Base-by-base conservation (phyloP, 2,888 invertebrate genomes). In the Himalopsyche tibetana region DNA sequence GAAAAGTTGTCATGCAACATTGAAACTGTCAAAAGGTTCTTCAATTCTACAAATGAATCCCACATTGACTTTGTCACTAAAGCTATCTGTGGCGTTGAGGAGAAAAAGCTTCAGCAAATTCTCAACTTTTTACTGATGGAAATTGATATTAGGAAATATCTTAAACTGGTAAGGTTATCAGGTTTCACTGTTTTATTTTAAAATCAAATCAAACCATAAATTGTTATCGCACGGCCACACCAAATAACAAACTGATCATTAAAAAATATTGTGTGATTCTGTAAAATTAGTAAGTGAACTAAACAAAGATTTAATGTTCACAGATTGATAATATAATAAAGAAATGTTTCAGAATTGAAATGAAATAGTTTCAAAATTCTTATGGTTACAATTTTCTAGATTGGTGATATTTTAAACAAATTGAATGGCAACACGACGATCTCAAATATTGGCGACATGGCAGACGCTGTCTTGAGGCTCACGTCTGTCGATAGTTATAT, bases 81-180 rank as follows among this genome's bases (percentile, higher is more conserved):
- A 19, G 91, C 91, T 55, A 89, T 94, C 6, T 94, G 94, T 88
- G 90, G 90, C 4, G 89, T 93, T 55, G 90, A 92, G 3, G 90
- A 91, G 51, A 90, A 90, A 4, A 91, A 92, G 5, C 89, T 94
- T 81, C 92, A 93, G 82, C 91, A 90, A 56, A 91, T 94, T 87
- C 88, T 94, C 4, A 91, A 92, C 85, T 92, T 92, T 82, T 87
- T 94, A 6, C 85, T 94, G 69, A 90, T 92, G 83, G 92, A 94
- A 89, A 90, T 94, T 4, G 91, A 94, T 89, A 92, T 93, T 87
- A 91, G 90, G n/a, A 94, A 93, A 89, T 92, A 93, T 89, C 88
- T 94, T 84, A 92, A 91, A 88, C 93, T 94, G 93, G 93, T 94
- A 88, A 91, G 92, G 36, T 36, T 74, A 36, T 28, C 69, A n/a